Evolutionary conservation across 1,140 invertebrate species (phyloP).

Genomic region (Phortica variegata): DNA sequence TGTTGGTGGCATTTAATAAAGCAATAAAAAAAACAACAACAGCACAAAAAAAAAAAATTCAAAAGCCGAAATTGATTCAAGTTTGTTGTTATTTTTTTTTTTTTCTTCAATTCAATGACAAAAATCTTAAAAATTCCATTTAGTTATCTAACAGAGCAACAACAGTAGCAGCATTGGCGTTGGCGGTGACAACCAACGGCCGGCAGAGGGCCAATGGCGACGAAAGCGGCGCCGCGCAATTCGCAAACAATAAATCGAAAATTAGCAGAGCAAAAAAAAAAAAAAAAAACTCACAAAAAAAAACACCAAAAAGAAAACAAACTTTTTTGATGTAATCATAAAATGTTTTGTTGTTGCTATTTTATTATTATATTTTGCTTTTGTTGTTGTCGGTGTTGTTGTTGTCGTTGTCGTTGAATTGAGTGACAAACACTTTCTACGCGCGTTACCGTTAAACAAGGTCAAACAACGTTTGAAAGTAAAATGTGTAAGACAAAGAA

Average conservation of each 20-base stretch:
- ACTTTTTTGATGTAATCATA: too few species aligned
- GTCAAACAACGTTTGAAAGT: too few species aligned
- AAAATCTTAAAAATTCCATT: slow-evolving; percentile 27
- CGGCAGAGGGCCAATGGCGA: too few species aligned
- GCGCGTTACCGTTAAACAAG: slow-evolving; percentile 51
- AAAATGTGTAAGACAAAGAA: too few species aligned
- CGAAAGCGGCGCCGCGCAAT: too few species aligned
- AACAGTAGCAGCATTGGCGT: too few species aligned
- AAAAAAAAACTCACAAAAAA: slow-evolving; percentile 1
- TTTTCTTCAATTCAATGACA: slow-evolving; percentile 32
- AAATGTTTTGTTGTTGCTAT: slow-evolving; percentile 1
- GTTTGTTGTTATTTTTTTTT: slow-evolving; percentile 16
- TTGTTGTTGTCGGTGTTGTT: slow-evolving; percentile 13
- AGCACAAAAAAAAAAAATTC: too few species aligned
- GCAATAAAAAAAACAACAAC: too few species aligned
- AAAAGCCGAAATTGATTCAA: too few species aligned
- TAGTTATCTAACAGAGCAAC: background rate
- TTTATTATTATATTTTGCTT: background rate
- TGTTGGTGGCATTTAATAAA: too few species aligned
- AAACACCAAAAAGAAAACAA: slow-evolving; percentile 7
- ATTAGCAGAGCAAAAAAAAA: background rate
- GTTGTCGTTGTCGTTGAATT: slow-evolving; percentile 33
- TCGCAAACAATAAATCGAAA: background rate
- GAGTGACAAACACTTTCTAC: slow-evolving; percentile 43
- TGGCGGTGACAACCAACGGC: too few species aligned